phyloP scores from a whole-genome alignment of 2,888 invertebrate species.

The Caenorhabditis uteleia region DNA sequence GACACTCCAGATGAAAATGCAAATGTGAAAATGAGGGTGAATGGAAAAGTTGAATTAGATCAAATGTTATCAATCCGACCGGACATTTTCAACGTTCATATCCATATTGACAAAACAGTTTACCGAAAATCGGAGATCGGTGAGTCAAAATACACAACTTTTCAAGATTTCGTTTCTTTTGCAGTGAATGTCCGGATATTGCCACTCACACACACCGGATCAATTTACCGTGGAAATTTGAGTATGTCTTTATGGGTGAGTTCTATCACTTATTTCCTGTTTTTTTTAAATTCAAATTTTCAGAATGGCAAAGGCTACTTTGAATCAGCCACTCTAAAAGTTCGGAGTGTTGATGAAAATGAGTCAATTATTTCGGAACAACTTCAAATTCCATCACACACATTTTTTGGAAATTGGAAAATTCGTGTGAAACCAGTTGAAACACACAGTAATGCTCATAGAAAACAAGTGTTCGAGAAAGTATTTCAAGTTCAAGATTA shows the following conservation, averaged over 20 bases:
- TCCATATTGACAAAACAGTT: slow-evolving; percentile 60
- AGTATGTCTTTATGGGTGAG: slow-evolving; percentile 44
- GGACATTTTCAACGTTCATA: slow-evolving; percentile 52
- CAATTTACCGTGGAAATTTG: slow-evolving; percentile 47
- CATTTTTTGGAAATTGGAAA: slow-evolving; percentile 59
- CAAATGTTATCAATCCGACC: slow-evolving; percentile 46
- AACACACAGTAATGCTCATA: too few relatives aligned
- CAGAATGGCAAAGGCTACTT: slow-evolving; percentile 32
- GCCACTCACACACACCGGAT: slow-evolving; percentile 51
- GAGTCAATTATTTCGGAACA: slow-evolving; percentile 30
- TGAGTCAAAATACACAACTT: too few relatives aligned
- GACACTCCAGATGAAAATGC: too few relatives aligned
- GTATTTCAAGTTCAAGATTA: slow-evolving; percentile 43
- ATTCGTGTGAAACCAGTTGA: slow-evolving; percentile 37
- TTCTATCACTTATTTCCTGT: not conserved
- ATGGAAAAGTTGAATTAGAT: not conserved
- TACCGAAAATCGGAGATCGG: slow-evolving; percentile 59
- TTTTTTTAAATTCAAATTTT: not conserved
- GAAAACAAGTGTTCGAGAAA: too few relatives aligned
- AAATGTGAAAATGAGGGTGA: not conserved
- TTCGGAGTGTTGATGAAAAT: slow-evolving; percentile 10
- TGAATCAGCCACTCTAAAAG: slow-evolving; percentile 19
- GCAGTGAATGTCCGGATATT: slow-evolving; percentile 59
- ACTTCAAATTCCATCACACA: slow-evolving; percentile 52
- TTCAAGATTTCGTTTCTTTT: too few relatives aligned